Percentiles rank a stretch among this genome's conserved stretches.
These are phyloP conservation scores for Operophtera brumata DNA, from an alignment of 2,888 invertebrate genomes.

Conservation along the genomic window DNA sequence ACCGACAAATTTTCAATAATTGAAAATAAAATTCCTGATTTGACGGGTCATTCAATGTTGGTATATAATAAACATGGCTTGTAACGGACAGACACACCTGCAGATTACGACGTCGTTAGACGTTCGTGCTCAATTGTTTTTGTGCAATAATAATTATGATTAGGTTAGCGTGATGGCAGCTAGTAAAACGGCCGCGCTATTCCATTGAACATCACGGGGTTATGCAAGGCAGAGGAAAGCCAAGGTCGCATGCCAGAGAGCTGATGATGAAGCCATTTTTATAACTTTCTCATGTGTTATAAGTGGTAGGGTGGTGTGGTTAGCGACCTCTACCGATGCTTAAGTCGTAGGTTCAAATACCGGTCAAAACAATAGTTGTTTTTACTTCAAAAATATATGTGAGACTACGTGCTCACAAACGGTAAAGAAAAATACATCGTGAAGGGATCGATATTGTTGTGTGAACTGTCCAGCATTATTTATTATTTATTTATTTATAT, in stretches of 20 bases:
- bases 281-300: background rate
- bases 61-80: background rate
- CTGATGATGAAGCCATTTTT: background rate
- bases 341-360: no score
- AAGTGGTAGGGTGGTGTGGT: no score
- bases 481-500: no score
- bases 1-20: no score
- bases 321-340: no score
- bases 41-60: background rate
- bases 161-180: conserved; percentile 8
- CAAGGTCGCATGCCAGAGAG: conserved; percentile 18
- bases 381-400: no score
- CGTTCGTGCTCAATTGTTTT: conserved; percentile 17
- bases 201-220: conserved; percentile 10
- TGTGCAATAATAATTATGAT: conserved; percentile 13
- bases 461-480: no score
- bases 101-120: background rate
- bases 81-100: background rate
- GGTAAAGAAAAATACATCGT: no score
- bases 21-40: no score
- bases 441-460: no score
- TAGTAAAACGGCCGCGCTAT: conserved; percentile 9
- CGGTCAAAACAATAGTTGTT: no score
- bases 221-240: conserved; percentile 17
- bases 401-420: no score